Conservation (phyloP, 2,797 vertebrate genomes). For the Neolamprologus multifasciatus region DNA sequence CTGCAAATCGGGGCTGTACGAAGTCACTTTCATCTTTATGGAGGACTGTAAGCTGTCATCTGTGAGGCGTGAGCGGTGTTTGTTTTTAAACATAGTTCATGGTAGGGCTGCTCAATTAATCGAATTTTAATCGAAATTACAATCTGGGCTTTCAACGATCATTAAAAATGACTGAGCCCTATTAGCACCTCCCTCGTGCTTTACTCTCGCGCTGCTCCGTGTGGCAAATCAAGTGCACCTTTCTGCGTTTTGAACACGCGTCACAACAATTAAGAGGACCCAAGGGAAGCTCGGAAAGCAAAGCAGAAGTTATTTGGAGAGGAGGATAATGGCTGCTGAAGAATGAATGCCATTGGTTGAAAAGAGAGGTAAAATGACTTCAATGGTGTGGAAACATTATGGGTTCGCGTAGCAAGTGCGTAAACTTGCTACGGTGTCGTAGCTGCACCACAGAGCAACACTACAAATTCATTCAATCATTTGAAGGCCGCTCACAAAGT, state of each 20-base stretch:
- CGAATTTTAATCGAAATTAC: not conserved
- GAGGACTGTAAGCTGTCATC: not conserved
- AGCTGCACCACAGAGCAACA: too few species aligned
- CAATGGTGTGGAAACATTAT: not conserved
- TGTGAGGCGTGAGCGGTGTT: not conserved
- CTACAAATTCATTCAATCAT: not conserved
- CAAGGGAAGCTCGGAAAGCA: fast-evolving
- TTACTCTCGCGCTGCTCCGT: not conserved
- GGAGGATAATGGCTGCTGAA: not conserved
- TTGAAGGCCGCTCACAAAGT: not conserved
- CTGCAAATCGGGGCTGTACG: not conserved
- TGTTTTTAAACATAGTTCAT: not conserved
- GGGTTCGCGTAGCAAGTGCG: fast-evolving
- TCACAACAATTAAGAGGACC: not conserved
- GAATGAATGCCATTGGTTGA: not conserved
- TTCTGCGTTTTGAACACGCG: fast-evolving
- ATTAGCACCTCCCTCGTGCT: not conserved
- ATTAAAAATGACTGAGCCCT: not conserved
- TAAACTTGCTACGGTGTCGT: too few species aligned
- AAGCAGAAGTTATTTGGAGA: not conserved
- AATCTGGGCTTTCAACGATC: not conserved
- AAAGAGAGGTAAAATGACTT: not conserved
- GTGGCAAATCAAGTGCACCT: not conserved
- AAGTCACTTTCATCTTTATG: not conserved
- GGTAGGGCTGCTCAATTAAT: not conserved